Conservation (phyloP, 2,797 vertebrate species). For the Syngnathus rostellatus region DNA sequence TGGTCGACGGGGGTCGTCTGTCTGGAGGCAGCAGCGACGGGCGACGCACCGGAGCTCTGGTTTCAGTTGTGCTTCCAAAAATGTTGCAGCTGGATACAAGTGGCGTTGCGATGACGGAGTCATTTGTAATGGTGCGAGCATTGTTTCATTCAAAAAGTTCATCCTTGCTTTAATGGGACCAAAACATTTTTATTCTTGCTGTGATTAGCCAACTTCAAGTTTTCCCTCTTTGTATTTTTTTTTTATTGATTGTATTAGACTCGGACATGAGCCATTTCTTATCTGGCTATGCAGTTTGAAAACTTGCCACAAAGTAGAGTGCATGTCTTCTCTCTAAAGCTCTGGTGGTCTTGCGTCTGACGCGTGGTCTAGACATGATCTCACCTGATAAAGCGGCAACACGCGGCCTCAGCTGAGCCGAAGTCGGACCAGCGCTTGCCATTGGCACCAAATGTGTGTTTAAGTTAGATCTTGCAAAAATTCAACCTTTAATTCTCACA, state of each 20-base stretch:
- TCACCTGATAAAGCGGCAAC: conserved; percentile 9
- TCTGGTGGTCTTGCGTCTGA: conserved; percentile 3
- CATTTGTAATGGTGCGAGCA: not conserved
- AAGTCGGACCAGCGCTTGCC: not conserved
- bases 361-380: conserved; percentile 6
- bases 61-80: conserved; percentile 55
- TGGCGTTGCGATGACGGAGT: conserved; percentile 46
- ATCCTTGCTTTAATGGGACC: no score
- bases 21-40: conserved; percentile 36
- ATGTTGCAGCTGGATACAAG: conserved; percentile 12
- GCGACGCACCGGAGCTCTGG: conserved; percentile 54
- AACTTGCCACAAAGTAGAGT: not conserved
- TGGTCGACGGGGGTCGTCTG: conserved; percentile 29
- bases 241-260: not conserved
- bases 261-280: not conserved
- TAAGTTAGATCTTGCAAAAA: not conserved
- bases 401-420: not conserved
- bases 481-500: not conserved
- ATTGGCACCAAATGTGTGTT: no score
- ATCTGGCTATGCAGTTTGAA: not conserved
- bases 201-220: not conserved
- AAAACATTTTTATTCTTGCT: no score
- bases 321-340: not conserved
- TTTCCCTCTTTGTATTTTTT: not conserved
- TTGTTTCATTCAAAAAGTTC: no score